Evolutionary conservation across 2,888 invertebrate species (phyloP).

Genomic region (Lysandra coridon): DNA sequence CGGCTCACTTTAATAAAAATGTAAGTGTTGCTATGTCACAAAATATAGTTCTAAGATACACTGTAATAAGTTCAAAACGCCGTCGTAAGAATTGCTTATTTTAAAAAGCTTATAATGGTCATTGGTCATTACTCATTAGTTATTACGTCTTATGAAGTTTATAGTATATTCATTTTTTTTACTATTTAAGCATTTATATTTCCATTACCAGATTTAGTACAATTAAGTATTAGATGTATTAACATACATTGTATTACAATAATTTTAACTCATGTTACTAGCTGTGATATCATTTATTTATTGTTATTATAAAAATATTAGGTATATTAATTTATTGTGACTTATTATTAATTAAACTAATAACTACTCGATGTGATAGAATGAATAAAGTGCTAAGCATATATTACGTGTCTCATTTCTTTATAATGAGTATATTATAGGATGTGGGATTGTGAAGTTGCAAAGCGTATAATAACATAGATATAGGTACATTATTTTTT

Average conservation of each 20-base stretch:
- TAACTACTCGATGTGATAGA: conserved; percentile 1
- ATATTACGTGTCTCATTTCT: background rate
- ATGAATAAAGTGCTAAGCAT: conserved; percentile 9
- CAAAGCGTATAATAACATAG: too few relatives aligned
- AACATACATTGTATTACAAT: background rate
- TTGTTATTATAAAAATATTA: conserved; percentile 20
- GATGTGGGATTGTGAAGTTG: too few relatives aligned
- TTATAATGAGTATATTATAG: background rate
- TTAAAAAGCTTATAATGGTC: background rate
- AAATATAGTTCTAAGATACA: background rate
- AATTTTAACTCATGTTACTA: conserved; percentile 28
- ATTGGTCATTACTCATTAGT: too few relatives aligned
- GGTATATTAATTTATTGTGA: background rate
- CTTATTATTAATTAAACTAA: background rate
- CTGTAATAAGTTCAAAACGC: background rate
- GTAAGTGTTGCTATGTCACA: background rate
- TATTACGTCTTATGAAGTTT: too few relatives aligned
- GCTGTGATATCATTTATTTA: conserved; percentile 45
- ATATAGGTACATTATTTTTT: too few relatives aligned
- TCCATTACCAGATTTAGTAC: background rate
- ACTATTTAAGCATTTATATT: background rate
- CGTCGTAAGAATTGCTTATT: background rate
- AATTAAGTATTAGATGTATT: background rate
- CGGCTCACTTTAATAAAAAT: too few relatives aligned
- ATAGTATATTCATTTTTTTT: background rate